A percentile compares a stretch with the other conserved stretches of the same genome.
phyloP scores from a whole-genome alignment of 2,113 vertebrate species.

The Poecile atricapillus region DNA sequence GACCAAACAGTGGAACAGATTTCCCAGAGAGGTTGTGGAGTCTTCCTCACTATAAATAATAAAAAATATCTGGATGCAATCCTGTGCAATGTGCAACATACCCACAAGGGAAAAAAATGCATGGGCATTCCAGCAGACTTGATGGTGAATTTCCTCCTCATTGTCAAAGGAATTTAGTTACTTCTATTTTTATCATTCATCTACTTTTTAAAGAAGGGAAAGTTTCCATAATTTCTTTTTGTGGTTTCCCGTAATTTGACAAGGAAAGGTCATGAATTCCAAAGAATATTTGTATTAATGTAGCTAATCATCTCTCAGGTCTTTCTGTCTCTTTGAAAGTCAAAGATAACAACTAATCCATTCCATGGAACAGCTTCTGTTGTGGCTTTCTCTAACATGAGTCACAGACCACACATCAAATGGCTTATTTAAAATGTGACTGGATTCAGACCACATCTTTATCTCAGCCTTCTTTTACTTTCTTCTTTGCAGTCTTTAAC shows the following conservation, averaged over 20 bases:
- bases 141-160: neutral
- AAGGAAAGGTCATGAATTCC: neutral
- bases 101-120: neutral
- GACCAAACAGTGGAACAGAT: neutral
- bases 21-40: neutral
- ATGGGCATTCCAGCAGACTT: neutral
- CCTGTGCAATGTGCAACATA: neutral
- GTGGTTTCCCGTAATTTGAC: neutral
- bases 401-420: neutral
- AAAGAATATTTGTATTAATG: neutral
- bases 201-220: neutral
- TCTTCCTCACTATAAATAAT: neutral
- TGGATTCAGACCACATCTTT: neutral
- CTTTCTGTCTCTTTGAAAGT: neutral
- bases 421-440: neutral
- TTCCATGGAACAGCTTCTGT: neutral
- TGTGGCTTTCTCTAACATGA: neutral
- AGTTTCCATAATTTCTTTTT: neutral
- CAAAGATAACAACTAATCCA: neutral
- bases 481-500: neutral
- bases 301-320: neutral
- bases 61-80: neutral
- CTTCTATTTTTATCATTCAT: neutral
- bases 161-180: neutral
- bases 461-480: neutral